Evolutionary conservation across 2,888 invertebrate species (phyloP).

Genomic region (Acronicta alni): DNA sequence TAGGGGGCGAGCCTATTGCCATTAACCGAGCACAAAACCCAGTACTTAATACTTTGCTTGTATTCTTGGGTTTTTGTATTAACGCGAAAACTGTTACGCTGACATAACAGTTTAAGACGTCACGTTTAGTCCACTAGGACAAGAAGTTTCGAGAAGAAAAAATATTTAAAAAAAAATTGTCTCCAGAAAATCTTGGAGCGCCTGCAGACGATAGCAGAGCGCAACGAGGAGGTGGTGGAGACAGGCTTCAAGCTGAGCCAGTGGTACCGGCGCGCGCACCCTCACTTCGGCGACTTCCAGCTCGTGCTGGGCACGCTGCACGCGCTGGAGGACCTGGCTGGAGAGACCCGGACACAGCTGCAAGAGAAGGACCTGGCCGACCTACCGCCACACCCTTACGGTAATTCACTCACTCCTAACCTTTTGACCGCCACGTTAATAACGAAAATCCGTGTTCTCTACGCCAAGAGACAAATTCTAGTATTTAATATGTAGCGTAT

Average conservation of each 20-base stretch:
- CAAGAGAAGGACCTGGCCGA: conserved; percentile 61
- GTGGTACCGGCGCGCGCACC: conserved; percentile 68
- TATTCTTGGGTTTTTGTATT: too few relatives aligned
- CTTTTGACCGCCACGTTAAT: too few relatives aligned
- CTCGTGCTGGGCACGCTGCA: conserved; percentile 70
- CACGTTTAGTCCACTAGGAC: too few relatives aligned
- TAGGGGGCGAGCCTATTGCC: too few relatives aligned
- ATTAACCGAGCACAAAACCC: too few relatives aligned
- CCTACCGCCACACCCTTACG: conserved; percentile 4
- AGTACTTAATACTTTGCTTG: too few relatives aligned
- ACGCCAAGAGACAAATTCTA: too few relatives aligned
- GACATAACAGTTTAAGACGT: too few relatives aligned
- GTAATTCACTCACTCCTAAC: conserved; percentile 28
- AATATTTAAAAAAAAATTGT: background rate
- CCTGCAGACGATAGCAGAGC: conserved; percentile 55
- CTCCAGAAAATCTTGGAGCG: conserved; percentile 69
- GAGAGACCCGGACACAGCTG: conserved; percentile 60
- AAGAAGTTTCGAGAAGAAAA: background rate
- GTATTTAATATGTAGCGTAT: too few relatives aligned
- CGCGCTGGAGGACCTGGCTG: conserved; percentile 64
- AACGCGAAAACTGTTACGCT: too few relatives aligned
- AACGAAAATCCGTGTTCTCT: too few relatives aligned
- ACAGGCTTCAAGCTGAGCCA: conserved; percentile 61
- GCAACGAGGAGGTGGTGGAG: conserved; percentile 4
- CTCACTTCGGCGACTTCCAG: conserved; percentile 77